phyloP scores from a whole-genome alignment of 1,140 invertebrate genomes.

The Zaprionus davidi region DNA sequence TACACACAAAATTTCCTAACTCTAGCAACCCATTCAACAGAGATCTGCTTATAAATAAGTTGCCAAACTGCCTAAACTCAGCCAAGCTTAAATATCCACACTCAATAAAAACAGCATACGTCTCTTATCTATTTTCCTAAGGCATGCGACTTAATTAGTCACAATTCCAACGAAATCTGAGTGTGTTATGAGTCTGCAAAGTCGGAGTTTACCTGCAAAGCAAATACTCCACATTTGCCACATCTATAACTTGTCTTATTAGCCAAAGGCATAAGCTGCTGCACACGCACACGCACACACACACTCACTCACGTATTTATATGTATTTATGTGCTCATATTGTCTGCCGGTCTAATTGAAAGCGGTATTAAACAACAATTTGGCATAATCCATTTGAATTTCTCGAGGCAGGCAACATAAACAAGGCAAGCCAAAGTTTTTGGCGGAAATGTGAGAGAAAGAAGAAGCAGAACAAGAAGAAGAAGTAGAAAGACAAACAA shows the following conservation, averaged over 20 bases:
- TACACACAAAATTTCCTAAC: not conserved
- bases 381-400: conserved; percentile 59
- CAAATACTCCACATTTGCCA: not conserved
- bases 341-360: conserved; percentile 55
- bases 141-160: not conserved
- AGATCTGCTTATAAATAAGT: not conserved
- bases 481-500: conserved; percentile 39
- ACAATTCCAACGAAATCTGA: not conserved
- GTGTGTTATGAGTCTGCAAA: not conserved
- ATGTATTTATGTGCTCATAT: conserved; percentile 30
- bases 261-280: not conserved
- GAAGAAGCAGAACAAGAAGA: conserved; percentile 5
- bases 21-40: not conserved
- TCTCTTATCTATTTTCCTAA: not conserved
- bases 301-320: not conserved
- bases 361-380: conserved; percentile 80
- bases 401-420: conserved; percentile 49
- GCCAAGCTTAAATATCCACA: not conserved
- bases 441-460: conserved; percentile 36
- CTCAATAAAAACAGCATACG: not conserved
- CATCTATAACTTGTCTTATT: conserved; percentile 1
- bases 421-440: conserved; percentile 24
- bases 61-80: not conserved
- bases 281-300: not conserved
- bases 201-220: not conserved